Percentiles rank a stretch among this genome's conserved stretches.
These are phyloP conservation scores for Drosophila merina DNA, from an alignment of 2,888 invertebrate species.

Conservation along the genomic window DNA sequence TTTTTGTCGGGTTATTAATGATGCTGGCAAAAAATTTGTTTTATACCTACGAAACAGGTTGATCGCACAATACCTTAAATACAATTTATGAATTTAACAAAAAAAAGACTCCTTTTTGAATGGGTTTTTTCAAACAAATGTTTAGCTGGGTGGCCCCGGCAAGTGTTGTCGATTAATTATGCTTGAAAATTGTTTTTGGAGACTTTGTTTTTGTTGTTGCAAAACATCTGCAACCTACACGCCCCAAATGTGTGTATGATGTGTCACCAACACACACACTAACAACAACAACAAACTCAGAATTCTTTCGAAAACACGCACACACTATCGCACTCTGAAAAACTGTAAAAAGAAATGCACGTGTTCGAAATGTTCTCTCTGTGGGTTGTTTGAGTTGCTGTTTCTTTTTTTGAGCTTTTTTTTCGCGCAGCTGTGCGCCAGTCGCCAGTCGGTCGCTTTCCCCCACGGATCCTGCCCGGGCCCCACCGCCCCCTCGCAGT, in stretches of 20 bases:
- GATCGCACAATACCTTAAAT: conserved; percentile 31
- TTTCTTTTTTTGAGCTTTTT: conserved; percentile 58
- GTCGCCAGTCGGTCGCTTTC: conserved; percentile 74
- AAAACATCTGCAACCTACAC: conserved; percentile 63
- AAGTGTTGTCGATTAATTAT: conserved; percentile 40
- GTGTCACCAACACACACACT: conserved; percentile 58
- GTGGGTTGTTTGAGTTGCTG: conserved; percentile 49
- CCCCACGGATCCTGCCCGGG: conserved; percentile 14
- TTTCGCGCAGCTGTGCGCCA: conserved; percentile 77
- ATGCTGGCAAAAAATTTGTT: conserved; percentile 57
- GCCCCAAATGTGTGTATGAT: conserved; percentile 36
- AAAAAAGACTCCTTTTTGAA: neutral
- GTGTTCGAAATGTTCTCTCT: conserved; percentile 76
- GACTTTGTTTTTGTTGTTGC: conserved; percentile 42
- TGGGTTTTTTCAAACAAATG: neutral
- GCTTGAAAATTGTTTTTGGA: neutral
- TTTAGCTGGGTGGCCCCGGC: conserved; percentile 37
- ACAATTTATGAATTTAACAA: neutral
- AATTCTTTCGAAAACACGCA: conserved; percentile 65
- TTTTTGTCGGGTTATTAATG: conserved; percentile 60
- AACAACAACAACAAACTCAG: conserved; percentile 36
- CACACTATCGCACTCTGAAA: conserved; percentile 19
- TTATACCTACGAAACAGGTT: conserved; percentile 60
- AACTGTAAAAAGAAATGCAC: conserved; percentile 72
- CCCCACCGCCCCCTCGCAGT: conserved; percentile 13